Evolutionary conservation across 2,797 vertebrate species (phyloP).

Genomic region (Helostoma temminkii): DNA sequence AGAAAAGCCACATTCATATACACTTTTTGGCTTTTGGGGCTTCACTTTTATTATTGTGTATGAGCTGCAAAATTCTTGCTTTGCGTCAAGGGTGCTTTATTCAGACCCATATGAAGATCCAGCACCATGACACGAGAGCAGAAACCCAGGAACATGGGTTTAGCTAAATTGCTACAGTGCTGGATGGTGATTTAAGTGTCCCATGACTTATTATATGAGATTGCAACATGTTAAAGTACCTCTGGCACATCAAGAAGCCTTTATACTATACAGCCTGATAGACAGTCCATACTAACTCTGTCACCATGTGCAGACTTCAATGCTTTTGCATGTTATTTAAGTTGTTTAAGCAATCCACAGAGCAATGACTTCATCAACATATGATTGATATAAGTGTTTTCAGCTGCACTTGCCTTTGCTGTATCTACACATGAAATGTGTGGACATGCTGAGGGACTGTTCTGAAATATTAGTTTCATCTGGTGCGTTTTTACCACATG

Average conservation of each 20-base stretch:
- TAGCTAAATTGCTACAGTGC: conserved; percentile 13
- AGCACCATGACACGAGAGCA: neutral
- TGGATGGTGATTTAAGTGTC: conserved; percentile 17
- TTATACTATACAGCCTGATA: conserved; percentile 8
- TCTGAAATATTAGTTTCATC: conserved; percentile 38
- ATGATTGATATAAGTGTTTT: conserved; percentile 62
- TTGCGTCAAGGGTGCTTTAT: conserved; percentile 10
- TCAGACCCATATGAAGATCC: conserved; percentile 18
- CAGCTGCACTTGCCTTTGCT: conserved; percentile 47
- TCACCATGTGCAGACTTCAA: conserved; percentile 30
- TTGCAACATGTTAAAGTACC: neutral
- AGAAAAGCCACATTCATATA: conserved; percentile 19
- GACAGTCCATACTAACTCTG: conserved; percentile 17
- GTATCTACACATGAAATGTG: conserved; percentile 27
- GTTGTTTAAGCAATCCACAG: conserved; percentile 33
- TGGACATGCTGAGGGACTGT: conserved; percentile 18
- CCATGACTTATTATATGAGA: conserved; percentile 5
- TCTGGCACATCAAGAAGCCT: conserved; percentile 2
- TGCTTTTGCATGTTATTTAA: conserved; percentile 39
- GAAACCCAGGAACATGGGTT: conserved; percentile 3
- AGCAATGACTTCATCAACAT: conserved; percentile 52
- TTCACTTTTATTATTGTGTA: conserved; percentile 12
- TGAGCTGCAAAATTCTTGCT: conserved; percentile 18
- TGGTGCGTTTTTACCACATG: conserved; percentile 26
- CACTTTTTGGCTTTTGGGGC: neutral